Conservation (phyloP, 2,888 invertebrate genomes). For the Monochamus alternatus region DNA sequence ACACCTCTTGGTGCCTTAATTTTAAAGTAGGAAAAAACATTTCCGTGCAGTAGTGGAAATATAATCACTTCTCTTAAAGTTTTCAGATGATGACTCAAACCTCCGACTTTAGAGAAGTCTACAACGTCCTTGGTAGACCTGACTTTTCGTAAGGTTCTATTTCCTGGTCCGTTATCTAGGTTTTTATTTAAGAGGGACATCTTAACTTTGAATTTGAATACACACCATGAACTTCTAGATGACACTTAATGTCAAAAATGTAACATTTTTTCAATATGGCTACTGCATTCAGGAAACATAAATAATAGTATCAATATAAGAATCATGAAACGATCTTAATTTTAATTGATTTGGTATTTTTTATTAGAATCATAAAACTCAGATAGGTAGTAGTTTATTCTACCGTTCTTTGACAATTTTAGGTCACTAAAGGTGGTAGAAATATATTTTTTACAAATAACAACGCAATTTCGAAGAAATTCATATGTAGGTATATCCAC, state of each 20-base stretch:
- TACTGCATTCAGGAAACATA: background rate
- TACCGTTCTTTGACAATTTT: too few relatives aligned
- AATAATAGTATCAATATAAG: too few relatives aligned
- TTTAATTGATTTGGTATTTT: too few relatives aligned
- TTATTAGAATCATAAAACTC: too few relatives aligned
- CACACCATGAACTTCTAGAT: constrained; percentile 1
- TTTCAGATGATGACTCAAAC: constrained; percentile 64
- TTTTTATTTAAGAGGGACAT: constrained; percentile 56
- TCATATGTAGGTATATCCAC: too few relatives aligned
- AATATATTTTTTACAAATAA: too few relatives aligned
- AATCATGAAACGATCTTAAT: too few relatives aligned
- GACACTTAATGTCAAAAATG: constrained; percentile 4
- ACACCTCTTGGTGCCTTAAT: constrained; percentile 68
- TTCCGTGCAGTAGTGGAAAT: constrained; percentile 65
- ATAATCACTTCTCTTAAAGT: constrained; percentile 66
- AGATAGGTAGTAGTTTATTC: too few relatives aligned
- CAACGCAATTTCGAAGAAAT: too few relatives aligned
- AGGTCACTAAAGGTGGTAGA: too few relatives aligned
- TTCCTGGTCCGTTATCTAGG: constrained; percentile 39
- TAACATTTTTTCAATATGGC: background rate
- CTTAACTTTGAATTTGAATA: constrained; percentile 31
- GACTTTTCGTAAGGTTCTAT: constrained; percentile 36
- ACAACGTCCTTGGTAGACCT: constrained; percentile 53
- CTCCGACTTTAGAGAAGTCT: constrained; percentile 67
- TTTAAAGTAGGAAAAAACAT: constrained; percentile 67